Percentiles rank a stretch among this genome's conserved stretches.
These are phyloP conservation scores for Nicator chloris DNA, from an alignment of 2,113 vertebrate genomes.

Conservation along the genomic window DNA sequence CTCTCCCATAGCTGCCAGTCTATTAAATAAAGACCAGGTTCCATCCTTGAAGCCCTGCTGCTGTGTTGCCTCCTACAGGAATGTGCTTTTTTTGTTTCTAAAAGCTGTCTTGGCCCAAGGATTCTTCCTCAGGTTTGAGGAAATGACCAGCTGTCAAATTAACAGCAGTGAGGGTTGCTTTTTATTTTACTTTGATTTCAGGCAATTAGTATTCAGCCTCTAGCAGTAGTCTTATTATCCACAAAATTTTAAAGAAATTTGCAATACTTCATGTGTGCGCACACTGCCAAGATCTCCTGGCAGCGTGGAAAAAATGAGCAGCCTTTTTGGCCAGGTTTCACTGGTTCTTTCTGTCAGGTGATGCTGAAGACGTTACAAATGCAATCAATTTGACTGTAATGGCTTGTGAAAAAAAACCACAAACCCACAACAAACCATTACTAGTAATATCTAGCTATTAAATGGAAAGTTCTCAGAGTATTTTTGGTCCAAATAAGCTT, in stretches of 20 bases:
- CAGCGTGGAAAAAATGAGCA: not conserved
- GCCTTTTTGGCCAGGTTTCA: not conserved
- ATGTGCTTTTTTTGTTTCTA: not conserved
- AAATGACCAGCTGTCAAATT: slow-evolving; percentile 13
- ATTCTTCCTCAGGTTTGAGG: not conserved
- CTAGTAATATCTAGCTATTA: not conserved
- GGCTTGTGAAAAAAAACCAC: not conserved
- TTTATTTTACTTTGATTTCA: slow-evolving; percentile 29
- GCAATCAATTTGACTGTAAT: not conserved
- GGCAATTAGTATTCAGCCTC: not conserved
- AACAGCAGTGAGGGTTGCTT: not conserved
- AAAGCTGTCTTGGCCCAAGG: not conserved
- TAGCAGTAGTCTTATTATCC: not conserved
- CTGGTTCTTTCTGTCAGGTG: not conserved
- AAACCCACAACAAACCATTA: not conserved
- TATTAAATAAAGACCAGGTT: slow-evolving; percentile 5
- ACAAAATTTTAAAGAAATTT: not conserved
- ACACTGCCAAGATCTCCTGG: not conserved
- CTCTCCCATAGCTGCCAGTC: not conserved
- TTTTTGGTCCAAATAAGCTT: not conserved
- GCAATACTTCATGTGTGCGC: not conserved
- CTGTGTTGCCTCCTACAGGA: not conserved
- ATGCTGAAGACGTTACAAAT: not conserved
- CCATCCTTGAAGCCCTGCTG: not conserved
- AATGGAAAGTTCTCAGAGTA: not conserved